phyloP scores from a whole-genome alignment of 2,888 invertebrate genomes.

The Yponomeuta evonymella region DNA sequence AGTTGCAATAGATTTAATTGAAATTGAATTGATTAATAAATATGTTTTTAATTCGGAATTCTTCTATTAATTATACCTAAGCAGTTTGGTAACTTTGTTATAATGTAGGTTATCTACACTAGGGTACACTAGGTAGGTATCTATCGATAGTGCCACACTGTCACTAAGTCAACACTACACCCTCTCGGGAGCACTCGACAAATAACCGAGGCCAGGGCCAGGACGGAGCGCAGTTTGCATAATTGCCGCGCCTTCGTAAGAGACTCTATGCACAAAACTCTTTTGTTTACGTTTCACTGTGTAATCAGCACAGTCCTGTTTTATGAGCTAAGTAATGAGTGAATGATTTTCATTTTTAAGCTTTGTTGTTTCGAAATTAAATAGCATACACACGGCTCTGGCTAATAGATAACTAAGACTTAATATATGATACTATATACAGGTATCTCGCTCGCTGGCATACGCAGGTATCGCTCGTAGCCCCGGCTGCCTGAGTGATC shows the following conservation, averaged over 20 bases:
- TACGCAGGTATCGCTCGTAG: too few relatives aligned
- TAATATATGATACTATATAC: too few relatives aligned
- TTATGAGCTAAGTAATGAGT: neutral
- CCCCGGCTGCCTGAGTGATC: too few relatives aligned
- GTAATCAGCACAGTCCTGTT: neutral
- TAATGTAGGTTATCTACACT: too few relatives aligned
- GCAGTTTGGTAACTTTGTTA: too few relatives aligned
- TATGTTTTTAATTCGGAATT: too few relatives aligned
- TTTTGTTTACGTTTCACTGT: slow-evolving; percentile 10
- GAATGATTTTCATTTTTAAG: neutral
- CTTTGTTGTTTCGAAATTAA: neutral
- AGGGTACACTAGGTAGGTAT: neutral
- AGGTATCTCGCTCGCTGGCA: too few relatives aligned
- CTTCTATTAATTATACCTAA: too few relatives aligned
- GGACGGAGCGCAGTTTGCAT: slow-evolving; percentile 46
- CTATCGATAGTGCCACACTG: neutral
- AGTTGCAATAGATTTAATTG: too few relatives aligned
- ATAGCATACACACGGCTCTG: too few relatives aligned
- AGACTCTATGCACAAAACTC: slow-evolving; percentile 6
- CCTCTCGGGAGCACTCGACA: slow-evolving; percentile 34
- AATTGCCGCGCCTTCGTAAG: slow-evolving; percentile 40
- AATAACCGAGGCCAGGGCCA: slow-evolving; percentile 40
- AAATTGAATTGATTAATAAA: too few relatives aligned
- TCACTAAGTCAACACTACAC: slow-evolving; percentile 11
- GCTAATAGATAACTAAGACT: too few relatives aligned